These are phyloP conservation scores for Neopelma chrysocephalum DNA, from an alignment of 2,797 vertebrate genomes.

Conservation along the genomic window DNA sequence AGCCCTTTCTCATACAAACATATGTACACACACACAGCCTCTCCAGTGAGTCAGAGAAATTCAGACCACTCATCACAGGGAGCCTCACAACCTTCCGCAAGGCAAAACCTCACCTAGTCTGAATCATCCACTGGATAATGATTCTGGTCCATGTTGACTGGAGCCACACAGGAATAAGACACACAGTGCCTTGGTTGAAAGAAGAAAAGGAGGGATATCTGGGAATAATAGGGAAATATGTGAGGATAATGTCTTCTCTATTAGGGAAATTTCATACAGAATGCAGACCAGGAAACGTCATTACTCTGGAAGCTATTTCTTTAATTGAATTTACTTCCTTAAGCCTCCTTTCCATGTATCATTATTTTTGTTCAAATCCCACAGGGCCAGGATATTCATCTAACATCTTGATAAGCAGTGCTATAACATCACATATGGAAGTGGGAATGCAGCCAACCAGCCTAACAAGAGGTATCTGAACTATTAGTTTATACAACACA, in stretches of 20 bases:
- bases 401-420: neutral
- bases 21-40: neutral
- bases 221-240: neutral
- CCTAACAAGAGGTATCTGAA: neutral
- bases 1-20: neutral
- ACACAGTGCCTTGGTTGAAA: neutral
- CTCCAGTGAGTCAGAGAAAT: neutral
- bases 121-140: neutral
- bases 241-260: neutral
- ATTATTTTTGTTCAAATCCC: neutral
- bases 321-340: neutral
- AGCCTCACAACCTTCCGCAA: neutral
- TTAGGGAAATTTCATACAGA: neutral
- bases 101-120: neutral
- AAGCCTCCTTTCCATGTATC: fast-evolving
- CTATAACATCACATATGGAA: neutral
- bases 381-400: neutral
- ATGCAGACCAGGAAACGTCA: neutral
- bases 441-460: neutral
- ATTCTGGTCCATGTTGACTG: neutral
- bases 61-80: neutral
- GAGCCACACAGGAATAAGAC: neutral
- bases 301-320: neutral
- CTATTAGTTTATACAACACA: neutral
- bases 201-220: neutral